Evolutionary conservation across 2,888 invertebrate species (phyloP), one percentile per base, ranked within the genome.

Genomic region (Vesta saturnalis): DNA sequence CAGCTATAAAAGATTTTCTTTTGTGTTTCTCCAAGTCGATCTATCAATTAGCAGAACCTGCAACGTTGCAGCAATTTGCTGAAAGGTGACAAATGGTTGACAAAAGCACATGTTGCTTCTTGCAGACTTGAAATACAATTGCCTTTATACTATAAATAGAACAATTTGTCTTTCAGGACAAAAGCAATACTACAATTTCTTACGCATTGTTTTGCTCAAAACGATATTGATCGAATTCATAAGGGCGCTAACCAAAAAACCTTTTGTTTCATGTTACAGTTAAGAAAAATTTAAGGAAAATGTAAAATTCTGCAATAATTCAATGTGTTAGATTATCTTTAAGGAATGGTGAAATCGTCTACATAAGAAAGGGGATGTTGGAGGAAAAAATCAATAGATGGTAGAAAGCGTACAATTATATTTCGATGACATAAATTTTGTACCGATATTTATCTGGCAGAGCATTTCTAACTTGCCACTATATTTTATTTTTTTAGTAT

Each of bases 41-140:
- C n/a, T 39, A 39, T 39, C 39, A 39, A 39, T 39, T 39, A 39
- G 23, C 23, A 8, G 23, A 23, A 8, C 23, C 23, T 23, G 23
- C 39, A 39, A 12, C n/a, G n/a, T n/a, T n/a, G n/a, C n/a, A n/a
- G 39, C 39, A 12, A 39, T 39, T 8, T n/a, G n/a, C 8, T 3
- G 8, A 8, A 39, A 39, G 39, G n/a, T 39, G 39, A 39, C 39
- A 12, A 39, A 39, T 39, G 8, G n/a, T n/a, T 39, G 39, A 39
- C 39, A 39, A n/a, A n/a, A n/a, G n/a, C 39, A 39, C 39, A 39
- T 39, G 39, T 39, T 39, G 39, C 39, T 39, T 39, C 39, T 39
- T 39, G 39, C 39, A 10, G 39, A n/a, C n/a, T 39, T 39, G 12
- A 1, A 39, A 10, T n/a, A n/a, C 8, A 23, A 8, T 8, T 8